These are phyloP conservation scores for Tenualosa ilisha DNA, from an alignment of 2,797 vertebrate species.

Conservation along the genomic window DNA sequence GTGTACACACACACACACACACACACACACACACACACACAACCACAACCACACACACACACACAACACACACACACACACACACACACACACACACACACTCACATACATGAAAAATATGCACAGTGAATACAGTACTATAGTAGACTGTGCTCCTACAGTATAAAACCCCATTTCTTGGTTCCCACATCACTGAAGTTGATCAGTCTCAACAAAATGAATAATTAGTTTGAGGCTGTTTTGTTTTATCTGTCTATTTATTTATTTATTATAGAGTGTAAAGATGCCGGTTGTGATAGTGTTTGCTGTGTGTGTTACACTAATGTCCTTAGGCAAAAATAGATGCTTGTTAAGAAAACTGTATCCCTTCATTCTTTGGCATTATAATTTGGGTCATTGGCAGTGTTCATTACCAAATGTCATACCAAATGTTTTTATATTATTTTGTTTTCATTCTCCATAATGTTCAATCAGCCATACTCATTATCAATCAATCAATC, in stretches of 20 bases:
- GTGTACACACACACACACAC: neutral
- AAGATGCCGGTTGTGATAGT: neutral
- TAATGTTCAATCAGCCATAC: neutral
- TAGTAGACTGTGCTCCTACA: no score
- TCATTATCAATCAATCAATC: constrained; percentile 23
- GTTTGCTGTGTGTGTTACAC: neutral
- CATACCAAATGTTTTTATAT: neutral
- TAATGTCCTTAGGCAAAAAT: neutral
- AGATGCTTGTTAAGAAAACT: constrained; percentile 45
- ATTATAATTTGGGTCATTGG: constrained; percentile 1
- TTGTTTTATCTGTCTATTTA: neutral
- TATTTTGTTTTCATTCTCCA: neutral
- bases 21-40: constrained; percentile 11
- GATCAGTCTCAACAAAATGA: neutral
- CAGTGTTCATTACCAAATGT: constrained; percentile 11
- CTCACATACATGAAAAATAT: neutral
- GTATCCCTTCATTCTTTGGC: constrained; percentile 40
- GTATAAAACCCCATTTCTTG: neutral
- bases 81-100: constrained; percentile 10
- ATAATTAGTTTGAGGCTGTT: neutral
- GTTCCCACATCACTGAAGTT: neutral
- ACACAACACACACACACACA: neutral
- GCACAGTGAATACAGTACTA: neutral
- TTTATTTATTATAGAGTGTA: neutral
- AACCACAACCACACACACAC: no score